These are phyloP conservation scores for Sebastes steindachneri DNA, from an alignment of 2,797 vertebrate genomes.

Conservation along the genomic window DNA sequence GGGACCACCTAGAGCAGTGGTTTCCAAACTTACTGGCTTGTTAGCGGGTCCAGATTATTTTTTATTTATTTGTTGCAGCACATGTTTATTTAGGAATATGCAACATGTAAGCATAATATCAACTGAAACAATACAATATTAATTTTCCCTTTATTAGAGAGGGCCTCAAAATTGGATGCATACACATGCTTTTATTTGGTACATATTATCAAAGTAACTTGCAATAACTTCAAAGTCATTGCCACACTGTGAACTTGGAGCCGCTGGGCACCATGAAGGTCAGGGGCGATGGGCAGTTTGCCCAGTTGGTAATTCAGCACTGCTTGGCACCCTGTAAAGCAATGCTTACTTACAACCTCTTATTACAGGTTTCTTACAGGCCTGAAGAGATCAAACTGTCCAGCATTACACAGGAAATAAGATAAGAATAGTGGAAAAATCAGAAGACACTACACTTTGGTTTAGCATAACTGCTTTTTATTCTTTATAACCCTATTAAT, in stretches of 20 bases:
- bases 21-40: not conserved
- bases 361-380: not conserved
- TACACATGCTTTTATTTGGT: not conserved
- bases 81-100: not conserved
- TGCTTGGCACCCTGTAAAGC: not conserved
- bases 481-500: not conserved
- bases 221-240: not conserved
- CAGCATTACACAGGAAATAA: not conserved
- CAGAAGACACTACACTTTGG: not conserved
- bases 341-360: not conserved
- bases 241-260: not conserved
- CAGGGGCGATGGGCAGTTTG: too few species aligned
- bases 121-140: not conserved
- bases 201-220: not conserved
- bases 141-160: rapidly evolving
- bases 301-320: not conserved
- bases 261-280: not conserved
- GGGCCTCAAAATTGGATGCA: too few species aligned
- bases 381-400: not conserved
- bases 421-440: not conserved
- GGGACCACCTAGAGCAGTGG: not conserved
- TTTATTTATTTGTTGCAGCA: not conserved
- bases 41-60: not conserved
- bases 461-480: not conserved
- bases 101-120: not conserved